Base-by-base conservation (phyloP, 2,797 vertebrate genomes). In the Myiotriccus ornatus region DNA sequence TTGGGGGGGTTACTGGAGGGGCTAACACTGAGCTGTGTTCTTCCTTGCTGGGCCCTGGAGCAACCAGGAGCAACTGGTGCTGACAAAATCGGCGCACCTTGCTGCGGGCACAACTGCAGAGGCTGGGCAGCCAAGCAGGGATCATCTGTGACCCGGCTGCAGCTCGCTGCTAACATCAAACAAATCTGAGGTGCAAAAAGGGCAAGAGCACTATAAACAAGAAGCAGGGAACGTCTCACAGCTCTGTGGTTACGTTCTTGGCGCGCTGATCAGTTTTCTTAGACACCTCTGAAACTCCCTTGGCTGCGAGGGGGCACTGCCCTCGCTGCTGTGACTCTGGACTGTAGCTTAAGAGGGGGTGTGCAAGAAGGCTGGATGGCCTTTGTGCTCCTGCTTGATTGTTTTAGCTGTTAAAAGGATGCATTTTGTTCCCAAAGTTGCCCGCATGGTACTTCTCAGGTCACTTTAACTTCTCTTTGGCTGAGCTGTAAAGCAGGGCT, bases 141-240 rank as follows among this genome's bases (percentile, higher is more conserved):
- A 8, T 32, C 19, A 4, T 13, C 69, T 39, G 44, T 32, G 27
- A 59, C 34, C 44, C 28, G 65, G 53, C 77, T 92, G 65, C 57
- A 35, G 6, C 50, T 70, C 21, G 49, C 69, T 59, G 74, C 41
- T 41, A 3, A 5, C 4, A 6, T 27, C 32, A 28, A 55, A 32
- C 22, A 43, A 47, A 69, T 35, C 7, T 8, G 27, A 59, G 32
- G 28, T 47, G 21, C 9, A 57, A 24, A 71, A 65, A 7, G 11
- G 46, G 20, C 6, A 55, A 47, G n/a, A 28, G 9, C 14, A 4
- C 4, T 12, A 2, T 32, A 14, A 78, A 44, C 11, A 25, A n/a
- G 53, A 44, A n/a, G 14, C 0, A 0, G 1, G 5, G 49, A 82
- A 44, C 21, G 20, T 18, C 82, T 25, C 53, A 2, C 46, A 49